Evolutionary conservation across 2,797 vertebrate species (phyloP).

Genomic region (Selene dorsalis): DNA sequence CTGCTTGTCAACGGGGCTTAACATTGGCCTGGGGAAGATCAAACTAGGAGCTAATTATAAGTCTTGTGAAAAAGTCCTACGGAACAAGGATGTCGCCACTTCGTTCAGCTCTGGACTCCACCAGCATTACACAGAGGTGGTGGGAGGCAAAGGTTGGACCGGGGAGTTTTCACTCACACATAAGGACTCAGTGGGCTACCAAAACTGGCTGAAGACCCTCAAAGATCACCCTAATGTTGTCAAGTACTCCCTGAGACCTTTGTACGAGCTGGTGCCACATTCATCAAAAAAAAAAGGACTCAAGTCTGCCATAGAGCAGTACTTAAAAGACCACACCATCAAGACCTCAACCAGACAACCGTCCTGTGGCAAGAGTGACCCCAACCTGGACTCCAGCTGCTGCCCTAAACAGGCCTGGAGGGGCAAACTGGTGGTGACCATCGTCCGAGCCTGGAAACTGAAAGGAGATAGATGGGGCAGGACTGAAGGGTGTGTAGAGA

Average conservation of each 20-base stretch:
- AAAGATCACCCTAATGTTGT: constrained; percentile 53
- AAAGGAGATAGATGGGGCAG: accelerated
- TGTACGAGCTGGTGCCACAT: too few species aligned
- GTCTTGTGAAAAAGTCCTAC: constrained; percentile 27
- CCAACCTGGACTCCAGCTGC: constrained; percentile 39
- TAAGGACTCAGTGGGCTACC: constrained; percentile 23
- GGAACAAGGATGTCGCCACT: constrained; percentile 11
- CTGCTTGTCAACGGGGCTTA: constrained; percentile 26
- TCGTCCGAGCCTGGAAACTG: constrained; percentile 48
- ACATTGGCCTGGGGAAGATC: background rate
- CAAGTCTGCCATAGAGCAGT: constrained; percentile 40
- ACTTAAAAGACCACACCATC: constrained; percentile 21
- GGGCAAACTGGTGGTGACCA: constrained; percentile 48
- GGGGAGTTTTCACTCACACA: constrained; percentile 49
- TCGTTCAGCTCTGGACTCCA: constrained; percentile 1
- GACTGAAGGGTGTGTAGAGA: constrained; percentile 33
- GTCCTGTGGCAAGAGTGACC: accelerated
- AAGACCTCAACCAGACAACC: accelerated
- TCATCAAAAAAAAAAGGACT: background rate
- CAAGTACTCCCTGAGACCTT: too few species aligned
- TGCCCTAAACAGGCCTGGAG: constrained; percentile 33
- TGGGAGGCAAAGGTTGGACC: constrained; percentile 51
- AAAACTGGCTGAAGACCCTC: constrained; percentile 43
- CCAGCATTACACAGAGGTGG: constrained; percentile 53
- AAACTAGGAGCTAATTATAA: accelerated